Evolutionary conservation across 2,888 invertebrate species (phyloP).

Genomic region (Caenorhabditis becei): DNA sequence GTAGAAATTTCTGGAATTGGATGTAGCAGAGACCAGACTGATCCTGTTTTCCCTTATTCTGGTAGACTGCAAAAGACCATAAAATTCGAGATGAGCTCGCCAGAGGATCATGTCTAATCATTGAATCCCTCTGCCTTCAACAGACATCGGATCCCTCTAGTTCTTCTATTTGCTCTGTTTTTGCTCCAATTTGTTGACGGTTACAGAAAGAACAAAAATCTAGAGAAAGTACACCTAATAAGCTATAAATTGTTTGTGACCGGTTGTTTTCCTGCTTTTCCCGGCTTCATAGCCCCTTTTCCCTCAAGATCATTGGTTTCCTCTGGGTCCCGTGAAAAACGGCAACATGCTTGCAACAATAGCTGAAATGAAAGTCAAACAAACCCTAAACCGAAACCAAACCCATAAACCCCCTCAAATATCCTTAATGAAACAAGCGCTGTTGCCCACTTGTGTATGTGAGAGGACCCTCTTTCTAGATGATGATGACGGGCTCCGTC

Average conservation of each 20-base stretch:
- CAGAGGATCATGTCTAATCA: conserved; percentile 13
- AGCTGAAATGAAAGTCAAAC: conserved; percentile 41
- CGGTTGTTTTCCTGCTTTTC: conserved; percentile 5
- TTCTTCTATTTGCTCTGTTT: background rate
- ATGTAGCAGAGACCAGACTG: background rate
- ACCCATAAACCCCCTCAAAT: conserved; percentile 9
- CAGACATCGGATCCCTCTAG: conserved; percentile 10
- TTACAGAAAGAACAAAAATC: background rate
- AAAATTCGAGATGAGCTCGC: conserved; percentile 11
- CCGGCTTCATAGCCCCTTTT: background rate
- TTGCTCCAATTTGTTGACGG: conserved; percentile 1
- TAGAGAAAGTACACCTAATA: background rate
- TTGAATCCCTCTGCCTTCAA: conserved; percentile 14
- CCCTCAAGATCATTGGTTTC: conserved; percentile 27
- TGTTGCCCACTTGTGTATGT: conserved; percentile 21
- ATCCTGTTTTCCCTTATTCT: conserved; percentile 25
- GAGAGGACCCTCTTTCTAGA: conserved; percentile 28
- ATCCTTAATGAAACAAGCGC: conserved; percentile 8
- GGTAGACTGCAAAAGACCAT: conserved; percentile 1
- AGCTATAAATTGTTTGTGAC: conserved; percentile 12
- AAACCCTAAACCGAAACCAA: conserved; percentile 9
- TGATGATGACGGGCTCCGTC: conserved; percentile 36
- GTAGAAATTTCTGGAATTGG: background rate
- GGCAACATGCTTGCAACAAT: too few relatives aligned
- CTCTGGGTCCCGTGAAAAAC: background rate